Conservation (phyloP, 1,140 invertebrate species). For the Euura saliciscinereae region DNA sequence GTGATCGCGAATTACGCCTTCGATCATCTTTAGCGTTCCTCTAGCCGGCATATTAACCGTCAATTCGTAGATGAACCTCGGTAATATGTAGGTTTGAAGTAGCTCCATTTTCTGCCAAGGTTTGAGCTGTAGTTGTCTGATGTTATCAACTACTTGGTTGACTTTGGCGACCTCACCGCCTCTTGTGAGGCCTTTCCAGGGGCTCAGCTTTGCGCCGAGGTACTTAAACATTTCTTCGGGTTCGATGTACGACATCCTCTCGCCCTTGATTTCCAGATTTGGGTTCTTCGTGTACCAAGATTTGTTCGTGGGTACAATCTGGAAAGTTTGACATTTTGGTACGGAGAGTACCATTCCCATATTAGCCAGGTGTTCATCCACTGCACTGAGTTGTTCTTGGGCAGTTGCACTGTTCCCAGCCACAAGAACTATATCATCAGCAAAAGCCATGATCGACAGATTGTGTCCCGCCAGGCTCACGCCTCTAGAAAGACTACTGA, state of each 20-base stretch:
- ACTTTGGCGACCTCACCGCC: conserved; percentile 6
- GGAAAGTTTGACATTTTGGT: conserved; percentile 18
- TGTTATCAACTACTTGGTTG: not conserved
- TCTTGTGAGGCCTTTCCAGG: conserved; percentile 16
- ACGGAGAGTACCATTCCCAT: conserved; percentile 17
- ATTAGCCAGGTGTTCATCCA: not conserved
- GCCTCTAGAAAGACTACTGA: conserved; percentile 19
- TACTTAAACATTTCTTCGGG: conserved; percentile 7
- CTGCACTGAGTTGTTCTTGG: not conserved
- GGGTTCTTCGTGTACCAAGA: conserved; percentile 24
- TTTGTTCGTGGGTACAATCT: conserved; percentile 5
- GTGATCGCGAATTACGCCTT: not conserved
- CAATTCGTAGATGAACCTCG: not conserved
- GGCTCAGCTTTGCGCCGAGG: conserved; percentile 18
- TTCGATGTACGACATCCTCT: conserved; percentile 8
- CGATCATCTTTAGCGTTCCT: not conserved
- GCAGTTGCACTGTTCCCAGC: not conserved
- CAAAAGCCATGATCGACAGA: conserved; percentile 8
- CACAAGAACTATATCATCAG: conserved; percentile 15
- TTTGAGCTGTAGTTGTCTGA: conserved; percentile 11
- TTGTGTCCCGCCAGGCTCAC: not conserved
- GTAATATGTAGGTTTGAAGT: not conserved
- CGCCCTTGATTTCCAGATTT: not conserved
- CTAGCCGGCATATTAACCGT: not conserved
- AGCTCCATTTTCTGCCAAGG: conserved; percentile 15